Conservation (phyloP, 37 sponge, comb jelly and placozoan genomes). For the Diacarnus erythraeanus region DNA sequence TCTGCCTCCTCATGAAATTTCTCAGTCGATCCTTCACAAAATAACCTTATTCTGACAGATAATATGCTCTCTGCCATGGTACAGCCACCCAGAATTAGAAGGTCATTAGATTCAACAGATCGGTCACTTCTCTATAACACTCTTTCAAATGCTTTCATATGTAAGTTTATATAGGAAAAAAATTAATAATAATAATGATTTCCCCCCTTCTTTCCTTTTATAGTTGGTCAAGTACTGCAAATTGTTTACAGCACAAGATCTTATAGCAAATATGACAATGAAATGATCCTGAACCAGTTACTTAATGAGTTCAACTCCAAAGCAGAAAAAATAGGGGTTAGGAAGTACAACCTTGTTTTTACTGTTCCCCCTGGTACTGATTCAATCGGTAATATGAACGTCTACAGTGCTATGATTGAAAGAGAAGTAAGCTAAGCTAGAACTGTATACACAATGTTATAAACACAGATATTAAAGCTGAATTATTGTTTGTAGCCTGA, state of each 20-base stretch:
- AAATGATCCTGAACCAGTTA: background rate
- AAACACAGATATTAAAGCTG: background rate
- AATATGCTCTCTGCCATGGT: too few relatives aligned
- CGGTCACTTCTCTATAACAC: background rate
- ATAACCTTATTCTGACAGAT: too few relatives aligned
- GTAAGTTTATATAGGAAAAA: background rate
- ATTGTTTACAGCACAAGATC: slow-evolving; percentile 32
- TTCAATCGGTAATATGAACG: background rate
- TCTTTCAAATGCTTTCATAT: background rate
- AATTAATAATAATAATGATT: background rate
- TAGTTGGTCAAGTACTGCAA: slow-evolving; percentile 20
- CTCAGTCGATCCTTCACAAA: too few relatives aligned
- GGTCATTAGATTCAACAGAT: background rate
- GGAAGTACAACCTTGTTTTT: background rate
- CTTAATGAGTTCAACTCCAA: slow-evolving; percentile 1
- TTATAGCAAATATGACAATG: slow-evolving; percentile 8
- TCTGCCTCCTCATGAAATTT: too few relatives aligned
- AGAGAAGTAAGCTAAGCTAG: slow-evolving; percentile 5
- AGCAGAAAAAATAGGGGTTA: background rate
- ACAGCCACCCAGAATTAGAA: too few relatives aligned
- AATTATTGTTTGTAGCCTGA: background rate
- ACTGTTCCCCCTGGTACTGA: background rate
- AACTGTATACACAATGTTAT: background rate
- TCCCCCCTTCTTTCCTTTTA: background rate
- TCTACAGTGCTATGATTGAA: slow-evolving; percentile 20